Evolutionary conservation across 1,140 invertebrate genomes (phyloP).

Genomic region (Drosophila nannoptera): DNA sequence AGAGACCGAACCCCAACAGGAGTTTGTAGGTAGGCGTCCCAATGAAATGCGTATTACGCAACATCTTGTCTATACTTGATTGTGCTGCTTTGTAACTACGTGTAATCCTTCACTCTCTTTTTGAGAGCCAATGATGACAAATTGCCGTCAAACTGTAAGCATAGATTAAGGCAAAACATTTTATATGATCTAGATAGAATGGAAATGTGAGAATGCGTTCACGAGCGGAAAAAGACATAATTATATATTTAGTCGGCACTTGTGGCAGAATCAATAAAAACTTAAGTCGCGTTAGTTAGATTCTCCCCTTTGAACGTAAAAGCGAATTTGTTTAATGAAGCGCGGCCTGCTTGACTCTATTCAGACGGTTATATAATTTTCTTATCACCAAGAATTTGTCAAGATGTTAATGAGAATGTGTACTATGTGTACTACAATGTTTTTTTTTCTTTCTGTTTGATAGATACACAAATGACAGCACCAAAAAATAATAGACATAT

Average conservation of each 20-base stretch:
- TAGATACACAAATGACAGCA: conserved; percentile 34
- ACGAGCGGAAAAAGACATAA: neutral
- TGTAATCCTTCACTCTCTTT: neutral
- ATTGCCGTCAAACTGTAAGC: conserved; percentile 28
- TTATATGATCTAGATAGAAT: neutral
- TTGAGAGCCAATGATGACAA: neutral
- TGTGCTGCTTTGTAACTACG: conserved; percentile 12
- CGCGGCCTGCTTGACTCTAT: conserved; percentile 19
- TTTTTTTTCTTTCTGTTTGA: conserved; percentile 6
- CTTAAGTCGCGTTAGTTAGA: conserved; percentile 5
- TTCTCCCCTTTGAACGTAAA: neutral
- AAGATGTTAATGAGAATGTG: conserved; percentile 32
- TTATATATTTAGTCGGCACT: neutral
- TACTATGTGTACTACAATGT: conserved; percentile 16
- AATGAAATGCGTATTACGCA: conserved; percentile 63
- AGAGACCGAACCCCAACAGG: conserved; percentile 73
- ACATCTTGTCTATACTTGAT: conserved; percentile 49
- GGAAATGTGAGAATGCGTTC: conserved; percentile 15
- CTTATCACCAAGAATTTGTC: conserved; percentile 26
- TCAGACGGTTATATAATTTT: conserved; percentile 26
- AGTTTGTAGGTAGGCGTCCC: conserved; percentile 73
- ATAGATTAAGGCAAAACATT: conserved; percentile 22
- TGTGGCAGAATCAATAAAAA: conserved; percentile 23
- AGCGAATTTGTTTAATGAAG: conserved; percentile 11
- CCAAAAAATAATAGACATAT: conserved; percentile 63